Conservation (phyloP, 2,797 vertebrate genomes). For the Zalophus californianus region DNA sequence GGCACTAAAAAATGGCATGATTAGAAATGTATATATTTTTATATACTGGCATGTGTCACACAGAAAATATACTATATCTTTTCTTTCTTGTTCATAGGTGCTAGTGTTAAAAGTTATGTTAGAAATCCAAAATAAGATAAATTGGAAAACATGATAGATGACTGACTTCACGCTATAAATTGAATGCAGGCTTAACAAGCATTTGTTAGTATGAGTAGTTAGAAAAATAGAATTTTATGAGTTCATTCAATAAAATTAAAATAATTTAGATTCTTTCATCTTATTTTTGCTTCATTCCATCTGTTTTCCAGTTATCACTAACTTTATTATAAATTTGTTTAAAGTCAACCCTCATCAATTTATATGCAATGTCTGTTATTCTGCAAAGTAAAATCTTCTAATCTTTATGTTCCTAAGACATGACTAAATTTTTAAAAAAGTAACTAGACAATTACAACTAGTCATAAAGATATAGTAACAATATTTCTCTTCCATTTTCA, state of each 20-base stretch:
- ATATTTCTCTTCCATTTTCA: slow-evolving; percentile 55
- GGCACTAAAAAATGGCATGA: background rate
- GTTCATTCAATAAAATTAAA: slow-evolving; percentile 40
- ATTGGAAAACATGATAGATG: background rate
- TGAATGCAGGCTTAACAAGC: background rate
- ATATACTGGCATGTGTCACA: background rate
- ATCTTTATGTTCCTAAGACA: slow-evolving; percentile 3
- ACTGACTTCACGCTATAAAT: background rate
- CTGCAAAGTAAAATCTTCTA: slow-evolving; percentile 25
- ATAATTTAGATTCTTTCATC: background rate
- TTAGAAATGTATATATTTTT: background rate
- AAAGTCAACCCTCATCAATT: background rate
- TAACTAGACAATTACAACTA: slow-evolving; percentile 13
- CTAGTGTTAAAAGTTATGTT: background rate
- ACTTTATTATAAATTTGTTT: slow-evolving; percentile 48
- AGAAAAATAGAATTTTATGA: slow-evolving; percentile 1
- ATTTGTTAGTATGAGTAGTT: background rate
- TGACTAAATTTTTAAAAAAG: background rate
- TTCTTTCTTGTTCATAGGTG: slow-evolving; percentile 42
- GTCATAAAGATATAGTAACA: background rate
- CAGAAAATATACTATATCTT: background rate
- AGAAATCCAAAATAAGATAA: slow-evolving; percentile 36
- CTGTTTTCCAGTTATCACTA: slow-evolving; percentile 21
- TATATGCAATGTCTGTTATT: background rate
- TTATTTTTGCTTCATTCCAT: slow-evolving; percentile 42